These are phyloP conservation scores for Eleginops maclovinus DNA, from an alignment of 2,113 vertebrate genomes.

Conservation along the genomic window DNA sequence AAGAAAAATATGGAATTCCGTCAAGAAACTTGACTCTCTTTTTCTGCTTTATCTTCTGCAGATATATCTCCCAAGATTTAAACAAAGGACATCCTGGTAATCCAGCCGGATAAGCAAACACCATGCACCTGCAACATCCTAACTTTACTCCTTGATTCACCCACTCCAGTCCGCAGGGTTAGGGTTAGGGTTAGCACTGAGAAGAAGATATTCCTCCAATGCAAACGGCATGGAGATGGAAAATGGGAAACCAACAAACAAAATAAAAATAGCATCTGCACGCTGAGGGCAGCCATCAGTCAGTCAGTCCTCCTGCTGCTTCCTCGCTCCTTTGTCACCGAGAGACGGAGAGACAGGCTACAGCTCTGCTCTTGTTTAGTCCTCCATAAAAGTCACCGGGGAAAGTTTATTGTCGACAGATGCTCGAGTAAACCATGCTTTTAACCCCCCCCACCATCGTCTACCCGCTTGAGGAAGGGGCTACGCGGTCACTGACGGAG, in stretches of 20 bases:
- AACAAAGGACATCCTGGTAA: conserved; percentile 35
- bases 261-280: conserved; percentile 71
- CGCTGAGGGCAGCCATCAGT: conserved; percentile 58
- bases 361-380: conserved; percentile 74
- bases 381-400: conserved; percentile 80
- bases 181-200: too few relatives aligned
- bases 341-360: conserved; percentile 52
- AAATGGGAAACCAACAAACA: conserved; percentile 36
- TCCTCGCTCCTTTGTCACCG: conserved; percentile 69
- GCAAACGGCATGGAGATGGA: conserved; percentile 30
- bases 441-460: conserved; percentile 30
- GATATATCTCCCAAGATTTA: conserved; percentile 5
- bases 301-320: conserved; percentile 70
- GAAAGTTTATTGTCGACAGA: conserved; percentile 84
- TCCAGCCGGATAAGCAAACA: conserved; percentile 39
- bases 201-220: conserved; percentile 17
- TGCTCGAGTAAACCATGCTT: conserved; percentile 75
- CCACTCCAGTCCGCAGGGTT: not conserved
- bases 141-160: conserved; percentile 15
- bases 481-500: conserved; percentile 63
- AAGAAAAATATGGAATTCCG: not conserved
- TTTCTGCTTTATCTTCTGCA: not conserved
- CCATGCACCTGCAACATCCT: conserved; percentile 39
- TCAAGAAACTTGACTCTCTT: not conserved
- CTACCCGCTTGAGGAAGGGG: conserved; percentile 60